Evolutionary conservation across 2,797 vertebrate species (phyloP), one percentile per base, ranked within the genome.

Genomic region (Sebastes cheni): DNA sequence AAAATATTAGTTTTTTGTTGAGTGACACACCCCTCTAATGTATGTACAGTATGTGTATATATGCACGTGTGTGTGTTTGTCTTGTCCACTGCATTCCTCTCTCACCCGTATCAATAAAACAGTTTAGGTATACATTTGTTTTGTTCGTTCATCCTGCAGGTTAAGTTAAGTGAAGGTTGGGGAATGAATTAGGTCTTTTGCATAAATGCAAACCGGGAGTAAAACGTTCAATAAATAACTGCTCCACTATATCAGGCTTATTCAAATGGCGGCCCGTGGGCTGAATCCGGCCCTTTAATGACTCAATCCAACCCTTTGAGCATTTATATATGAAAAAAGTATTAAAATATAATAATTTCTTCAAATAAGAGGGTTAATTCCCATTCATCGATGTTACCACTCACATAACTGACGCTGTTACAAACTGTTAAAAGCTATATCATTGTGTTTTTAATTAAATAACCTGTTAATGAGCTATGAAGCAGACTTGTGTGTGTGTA

Each of bases 271-370:
- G 13, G 36, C 0, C 36, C 13, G 36, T 39, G 5, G 36, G 36
- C 36, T 39, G 36, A 39, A 39, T 39, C 0, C 0, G 36, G 36
- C 36, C 36, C 12, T 39, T 39, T 39, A 39, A 39, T 2, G 36
- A 39, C 36, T 39, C 36, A 39, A 39, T 39, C 36, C 36, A 39
- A 14, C 13, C 36, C 36, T 42, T 42, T 42, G 39, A 42, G 13
- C 39, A 42, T 42, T 42, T 42, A 42, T 42, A 42, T 42, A 42
- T 42, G 39, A 42, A 42, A 42, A 42, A 42, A 42, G 39, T 42
- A 16, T 42, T 42, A 16, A 42, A 42, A 42, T 42, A 42, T 42
- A 42, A 14, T 42, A 42, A 42, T 42, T 42, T 42, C 39, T 42
- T 42, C 39, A 14, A 42, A 42, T 42, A 42, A 42, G 39, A 42